phyloP scores from a whole-genome alignment of 1,140 invertebrate genomes.

The Pseudomyrmex concolor region DNA sequence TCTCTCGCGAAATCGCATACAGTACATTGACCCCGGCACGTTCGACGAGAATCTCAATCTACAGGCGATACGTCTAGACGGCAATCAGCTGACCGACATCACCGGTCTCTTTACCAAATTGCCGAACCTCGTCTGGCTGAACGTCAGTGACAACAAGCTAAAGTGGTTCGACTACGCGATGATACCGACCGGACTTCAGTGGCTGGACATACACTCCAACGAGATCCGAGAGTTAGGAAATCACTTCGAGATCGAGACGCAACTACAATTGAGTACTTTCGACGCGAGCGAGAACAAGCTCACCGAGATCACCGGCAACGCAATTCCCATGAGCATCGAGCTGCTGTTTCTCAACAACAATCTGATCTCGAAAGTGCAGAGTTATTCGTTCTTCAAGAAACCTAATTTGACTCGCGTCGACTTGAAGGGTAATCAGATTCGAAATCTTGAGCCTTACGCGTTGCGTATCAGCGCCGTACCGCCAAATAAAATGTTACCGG shows the following conservation, averaged over 20 bases:
- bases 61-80: conserved; percentile 94
- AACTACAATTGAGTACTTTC: conserved; percentile 92
- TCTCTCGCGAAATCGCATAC: conserved; percentile 94
- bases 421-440: conserved; percentile 93
- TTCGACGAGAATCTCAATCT: conserved; percentile 94
- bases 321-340: conserved; percentile 95
- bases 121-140: conserved; percentile 95
- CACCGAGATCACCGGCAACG: conserved; percentile 93
- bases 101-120: conserved; percentile 93
- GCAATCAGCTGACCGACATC: conserved; percentile 94
- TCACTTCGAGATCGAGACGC: conserved; percentile 94
- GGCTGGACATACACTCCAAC: conserved; percentile 95
- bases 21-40: conserved; percentile 92
- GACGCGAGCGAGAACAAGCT: conserved; percentile 94
- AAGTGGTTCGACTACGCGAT: conserved; percentile 96
- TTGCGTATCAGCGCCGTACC: conserved; percentile 92
- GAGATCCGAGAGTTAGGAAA: conserved; percentile 95
- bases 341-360: conserved; percentile 94
- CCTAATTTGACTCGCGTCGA: conserved; percentile 95
- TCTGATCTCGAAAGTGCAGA: conserved; percentile 93
- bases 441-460: conserved; percentile 93
- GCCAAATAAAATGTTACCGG: conserved; percentile 91
- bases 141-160: conserved; percentile 95
- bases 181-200: conserved; percentile 94
- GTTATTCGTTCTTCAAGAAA: conserved; percentile 97